These are phyloP conservation scores for Orchesella cincta DNA, from an alignment of 1,140 invertebrate species.

Conservation along the genomic window DNA sequence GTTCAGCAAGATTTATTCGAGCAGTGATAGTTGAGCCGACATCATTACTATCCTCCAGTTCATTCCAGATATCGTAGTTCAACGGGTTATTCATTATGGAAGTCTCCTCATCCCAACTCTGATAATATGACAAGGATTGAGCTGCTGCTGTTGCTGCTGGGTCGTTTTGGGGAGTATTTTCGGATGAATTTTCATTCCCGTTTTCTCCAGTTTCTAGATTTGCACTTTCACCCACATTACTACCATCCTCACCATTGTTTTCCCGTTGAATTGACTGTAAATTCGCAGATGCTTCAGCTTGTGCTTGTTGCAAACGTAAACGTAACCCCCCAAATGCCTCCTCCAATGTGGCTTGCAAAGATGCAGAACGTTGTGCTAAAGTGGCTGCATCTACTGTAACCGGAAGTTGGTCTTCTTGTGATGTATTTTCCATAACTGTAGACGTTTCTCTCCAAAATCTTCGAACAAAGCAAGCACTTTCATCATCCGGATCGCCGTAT, in stretches of 20 bases:
- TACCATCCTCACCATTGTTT: neutral
- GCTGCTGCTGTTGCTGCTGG: too few species aligned
- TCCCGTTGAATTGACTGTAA: neutral
- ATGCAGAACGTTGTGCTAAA: neutral
- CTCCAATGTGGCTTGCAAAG: neutral
- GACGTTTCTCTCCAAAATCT: constrained; percentile 12
- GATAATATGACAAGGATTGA: neutral
- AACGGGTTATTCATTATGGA: neutral
- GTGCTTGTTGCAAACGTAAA: neutral
- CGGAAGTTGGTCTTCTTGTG: neutral
- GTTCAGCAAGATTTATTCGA: neutral
- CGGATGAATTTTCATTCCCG: neutral
- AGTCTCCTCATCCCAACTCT: constrained; percentile 12
- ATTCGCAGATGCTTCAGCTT: neutral
- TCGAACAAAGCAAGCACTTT: constrained; percentile 1
- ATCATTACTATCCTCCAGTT: neutral
- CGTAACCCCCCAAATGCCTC: constrained; percentile 4
- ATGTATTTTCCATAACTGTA: neutral
- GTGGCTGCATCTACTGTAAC: neutral
- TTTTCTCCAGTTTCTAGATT: neutral
- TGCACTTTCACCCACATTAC: neutral
- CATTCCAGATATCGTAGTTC: constrained; percentile 18
- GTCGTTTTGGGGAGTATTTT: neutral
- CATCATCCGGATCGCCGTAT: constrained; percentile 12
- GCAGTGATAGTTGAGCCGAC: neutral